Percentiles rank a stretch among this genome's conserved stretches.
phyloP scores from a whole-genome alignment of 2,797 vertebrate genomes.

The Florisuga fusca region DNA sequence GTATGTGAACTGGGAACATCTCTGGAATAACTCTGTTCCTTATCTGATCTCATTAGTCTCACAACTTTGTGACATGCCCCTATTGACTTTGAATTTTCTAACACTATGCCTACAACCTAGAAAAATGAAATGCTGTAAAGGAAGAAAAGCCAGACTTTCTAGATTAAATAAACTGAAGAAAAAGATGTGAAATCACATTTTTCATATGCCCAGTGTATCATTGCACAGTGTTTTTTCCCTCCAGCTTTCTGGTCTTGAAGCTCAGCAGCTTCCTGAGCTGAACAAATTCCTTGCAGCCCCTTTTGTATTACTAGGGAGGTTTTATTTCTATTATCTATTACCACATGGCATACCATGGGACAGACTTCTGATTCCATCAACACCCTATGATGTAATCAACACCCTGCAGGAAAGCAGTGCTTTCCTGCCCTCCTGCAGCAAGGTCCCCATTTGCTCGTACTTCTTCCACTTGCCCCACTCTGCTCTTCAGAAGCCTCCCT shows the following conservation, averaged over 20 bases:
- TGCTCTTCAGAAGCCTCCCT: neutral
- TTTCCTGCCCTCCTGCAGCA: neutral
- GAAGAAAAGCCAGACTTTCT: neutral
- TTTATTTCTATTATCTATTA: neutral
- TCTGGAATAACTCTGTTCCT: neutral
- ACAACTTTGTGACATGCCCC: neutral
- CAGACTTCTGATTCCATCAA: neutral
- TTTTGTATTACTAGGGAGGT: neutral
- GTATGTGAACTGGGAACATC: neutral
- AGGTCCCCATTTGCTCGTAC: neutral
- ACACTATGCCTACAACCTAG: neutral
- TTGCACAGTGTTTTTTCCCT: neutral
- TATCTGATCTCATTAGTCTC: neutral
- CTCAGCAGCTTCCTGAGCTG: neutral
- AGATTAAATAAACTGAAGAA: neutral
- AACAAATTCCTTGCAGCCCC: neutral
- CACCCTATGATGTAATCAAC: no score
- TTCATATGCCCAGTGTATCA: neutral
- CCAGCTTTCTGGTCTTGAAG: neutral
- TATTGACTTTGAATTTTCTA: neutral
- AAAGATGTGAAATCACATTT: neutral
- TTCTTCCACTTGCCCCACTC: neutral
- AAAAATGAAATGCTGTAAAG: neutral
- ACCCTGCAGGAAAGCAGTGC: no score
- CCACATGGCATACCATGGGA: neutral